These are phyloP conservation scores for Vireo griseus DNA, from an alignment of 2,797 vertebrate species.

Conservation along the genomic window DNA sequence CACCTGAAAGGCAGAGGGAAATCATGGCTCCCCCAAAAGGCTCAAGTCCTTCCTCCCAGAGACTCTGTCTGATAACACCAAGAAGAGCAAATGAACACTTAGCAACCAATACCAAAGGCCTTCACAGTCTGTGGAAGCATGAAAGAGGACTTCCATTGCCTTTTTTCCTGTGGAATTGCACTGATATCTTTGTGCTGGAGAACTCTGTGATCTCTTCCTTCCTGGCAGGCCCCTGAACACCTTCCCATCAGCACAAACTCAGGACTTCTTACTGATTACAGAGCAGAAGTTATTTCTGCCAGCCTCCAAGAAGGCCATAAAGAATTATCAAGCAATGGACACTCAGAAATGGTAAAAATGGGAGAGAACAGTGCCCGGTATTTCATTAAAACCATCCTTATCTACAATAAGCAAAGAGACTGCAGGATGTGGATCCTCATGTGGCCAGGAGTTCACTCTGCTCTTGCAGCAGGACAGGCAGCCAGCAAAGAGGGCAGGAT, in stretches of 20 bases:
- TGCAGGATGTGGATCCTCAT: background rate
- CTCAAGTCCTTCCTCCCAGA: background rate
- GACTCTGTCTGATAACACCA: background rate
- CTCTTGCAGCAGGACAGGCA: background rate
- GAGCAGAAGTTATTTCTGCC: background rate
- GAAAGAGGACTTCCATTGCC: background rate
- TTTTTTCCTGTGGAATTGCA: background rate
- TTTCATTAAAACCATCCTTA: background rate
- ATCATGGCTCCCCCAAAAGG: background rate
- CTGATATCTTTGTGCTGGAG: background rate
- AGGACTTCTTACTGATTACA: rapidly evolving
- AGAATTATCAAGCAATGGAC: background rate
- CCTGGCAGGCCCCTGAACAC: background rate
- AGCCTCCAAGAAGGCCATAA: background rate
- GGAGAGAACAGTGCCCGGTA: background rate
- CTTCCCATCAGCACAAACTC: background rate
- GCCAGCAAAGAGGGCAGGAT: background rate
- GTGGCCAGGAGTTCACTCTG: background rate
- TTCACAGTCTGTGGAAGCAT: background rate
- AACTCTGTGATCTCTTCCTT: background rate
- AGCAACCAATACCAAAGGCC: background rate
- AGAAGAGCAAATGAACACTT: background rate
- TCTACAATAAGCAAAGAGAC: background rate
- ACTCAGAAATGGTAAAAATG: background rate
- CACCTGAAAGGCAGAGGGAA: background rate